A percentile compares a stretch with the other conserved stretches of the same genome.
Conservation (phyloP, 2,888 invertebrate species). For the Miltochrista miniata region DNA sequence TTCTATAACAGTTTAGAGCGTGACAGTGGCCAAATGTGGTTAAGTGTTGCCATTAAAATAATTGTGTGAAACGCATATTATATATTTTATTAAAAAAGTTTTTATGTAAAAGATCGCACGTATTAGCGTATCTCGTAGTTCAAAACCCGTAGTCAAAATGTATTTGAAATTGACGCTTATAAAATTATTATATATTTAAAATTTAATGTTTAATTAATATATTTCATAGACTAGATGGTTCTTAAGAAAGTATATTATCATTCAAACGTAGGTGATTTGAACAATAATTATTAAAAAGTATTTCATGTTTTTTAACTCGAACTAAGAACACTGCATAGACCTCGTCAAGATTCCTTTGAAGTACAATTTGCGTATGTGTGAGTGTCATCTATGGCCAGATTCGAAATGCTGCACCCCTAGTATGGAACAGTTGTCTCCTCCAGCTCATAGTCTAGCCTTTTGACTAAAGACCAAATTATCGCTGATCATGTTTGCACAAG, state of each 20-base stretch:
- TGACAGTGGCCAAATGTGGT: no score
- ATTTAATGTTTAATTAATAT: conserved; percentile 51
- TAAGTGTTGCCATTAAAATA: conserved; percentile 15
- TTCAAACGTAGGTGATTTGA: conserved; percentile 61
- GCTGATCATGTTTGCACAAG: no score
- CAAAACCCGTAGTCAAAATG: conserved; percentile 48
- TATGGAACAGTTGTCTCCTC: no score
- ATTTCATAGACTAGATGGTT: conserved; percentile 57
- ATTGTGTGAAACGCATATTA: conserved; percentile 1
- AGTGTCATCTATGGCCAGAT: neutral
- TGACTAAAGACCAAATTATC: no score
- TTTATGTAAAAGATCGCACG: conserved; percentile 23
- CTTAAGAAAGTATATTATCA: conserved; percentile 48
- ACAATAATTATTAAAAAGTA: conserved; percentile 58
- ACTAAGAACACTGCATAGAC: neutral
- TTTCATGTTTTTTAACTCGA: conserved; percentile 42
- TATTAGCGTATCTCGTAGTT: conserved; percentile 44
- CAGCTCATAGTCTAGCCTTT: no score
- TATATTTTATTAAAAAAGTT: conserved; percentile 11
- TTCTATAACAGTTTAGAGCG: neutral
- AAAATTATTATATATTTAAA: conserved; percentile 45
- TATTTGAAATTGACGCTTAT: conserved; percentile 60
- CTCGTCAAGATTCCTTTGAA: neutral
- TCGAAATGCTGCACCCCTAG: no score
- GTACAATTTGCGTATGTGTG: neutral